Base-by-base conservation (phyloP, 2,113 vertebrate species). In the Cygnus buccinator region DNA sequence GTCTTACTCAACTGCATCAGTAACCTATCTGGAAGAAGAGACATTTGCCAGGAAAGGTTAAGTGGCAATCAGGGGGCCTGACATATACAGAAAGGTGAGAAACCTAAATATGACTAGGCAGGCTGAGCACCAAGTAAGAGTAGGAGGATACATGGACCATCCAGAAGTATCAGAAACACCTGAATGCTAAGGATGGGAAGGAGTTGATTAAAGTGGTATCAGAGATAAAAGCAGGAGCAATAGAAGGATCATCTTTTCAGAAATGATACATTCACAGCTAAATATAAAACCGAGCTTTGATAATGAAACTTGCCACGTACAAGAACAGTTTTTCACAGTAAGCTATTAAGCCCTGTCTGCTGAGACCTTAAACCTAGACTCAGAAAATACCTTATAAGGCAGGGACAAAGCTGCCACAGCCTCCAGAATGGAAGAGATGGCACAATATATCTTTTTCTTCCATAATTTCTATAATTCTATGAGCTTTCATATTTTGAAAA, bases 401-500 rank as follows among this genome's bases (percentile, higher is more conserved):
- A 87, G 7, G 25, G 46, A 89, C 84, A 92, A 93, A 96, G 2
- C 28, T 89, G 33, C 15, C 48, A 76, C 26, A 71, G 76, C 61
- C 71, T 96, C 52, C 57, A 67, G 50, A 90, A 28, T 55, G 70
- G 84, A 94, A 91, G 91, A 94, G 78, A 92, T 84, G 54, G 84
- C 66, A 35, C 76, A 81, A 89, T 96, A 72, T 66, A 84, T 93
- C 18, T 95, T 58, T 81, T 92, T 78, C 57, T 61, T 89, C 62
- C 37, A 46, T 70, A 74, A 87, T 94, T 89, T 92, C 59, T 89
- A 13, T 95, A 96, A 92, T 74, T 94, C 58, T 88, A 31, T 91
- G 84, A 94, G 26, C 17, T 92, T 94, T 93, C 67, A 79, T 84
- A 94, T 89, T 96, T 94, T 68, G 84, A 87, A 94, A 89, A 95